Evolutionary conservation across 2,797 vertebrate species (phyloP).

Genomic region (Xenentodon cancila): DNA sequence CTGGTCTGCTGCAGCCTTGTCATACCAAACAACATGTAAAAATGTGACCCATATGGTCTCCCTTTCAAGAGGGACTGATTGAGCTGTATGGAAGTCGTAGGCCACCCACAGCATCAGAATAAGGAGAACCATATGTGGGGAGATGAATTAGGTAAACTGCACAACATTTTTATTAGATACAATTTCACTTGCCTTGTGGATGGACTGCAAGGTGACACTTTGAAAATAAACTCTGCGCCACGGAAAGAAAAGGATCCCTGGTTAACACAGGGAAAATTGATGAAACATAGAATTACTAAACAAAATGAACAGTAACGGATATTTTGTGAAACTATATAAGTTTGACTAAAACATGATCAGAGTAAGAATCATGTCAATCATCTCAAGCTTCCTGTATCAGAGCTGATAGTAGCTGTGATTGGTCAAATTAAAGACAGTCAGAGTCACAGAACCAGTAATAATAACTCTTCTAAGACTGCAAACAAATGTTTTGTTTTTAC

Average conservation of each 20-base stretch:
- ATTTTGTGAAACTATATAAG: constrained; percentile 23
- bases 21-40: constrained; percentile 82
- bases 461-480: no score
- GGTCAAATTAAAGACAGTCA: not conserved
- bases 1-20: constrained; percentile 73
- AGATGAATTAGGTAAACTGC: constrained; percentile 87
- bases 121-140: constrained; percentile 84
- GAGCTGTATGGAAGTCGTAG: constrained; percentile 79
- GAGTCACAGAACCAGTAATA: not conserved
- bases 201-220: constrained; percentile 83
- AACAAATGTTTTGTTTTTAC: no score
- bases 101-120: constrained; percentile 83
- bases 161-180: constrained; percentile 88
- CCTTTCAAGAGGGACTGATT: constrained; percentile 78
- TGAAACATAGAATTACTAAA: constrained; percentile 55
- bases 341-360: constrained; percentile 17
- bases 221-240: constrained; percentile 80
- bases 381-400: not conserved
- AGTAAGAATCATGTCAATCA: constrained; percentile 22
- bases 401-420: not conserved
- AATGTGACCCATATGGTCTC: constrained; percentile 82
- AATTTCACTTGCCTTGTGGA: constrained; percentile 80
- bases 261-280: constrained; percentile 52
- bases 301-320: constrained; percentile 47
- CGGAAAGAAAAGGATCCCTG: constrained; percentile 56